Conservation (phyloP, 2,113 vertebrate species). For the Anhinga anhinga region DNA sequence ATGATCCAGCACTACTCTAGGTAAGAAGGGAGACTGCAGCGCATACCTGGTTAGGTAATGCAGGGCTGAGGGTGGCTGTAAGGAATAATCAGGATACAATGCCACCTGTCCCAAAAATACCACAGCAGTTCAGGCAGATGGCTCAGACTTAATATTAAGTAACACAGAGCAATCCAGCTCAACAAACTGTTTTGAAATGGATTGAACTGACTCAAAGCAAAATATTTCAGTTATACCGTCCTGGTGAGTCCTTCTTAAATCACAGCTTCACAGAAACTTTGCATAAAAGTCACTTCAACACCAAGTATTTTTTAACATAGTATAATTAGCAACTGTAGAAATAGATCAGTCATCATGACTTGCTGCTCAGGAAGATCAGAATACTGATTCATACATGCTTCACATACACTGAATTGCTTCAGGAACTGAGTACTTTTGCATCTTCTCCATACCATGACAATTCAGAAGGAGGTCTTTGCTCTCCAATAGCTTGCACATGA, state of each 20-base stretch:
- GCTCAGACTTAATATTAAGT: not conserved
- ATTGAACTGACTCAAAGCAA: constrained; percentile 7
- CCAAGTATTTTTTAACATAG: constrained; percentile 35
- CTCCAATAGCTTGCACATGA: constrained; percentile 42
- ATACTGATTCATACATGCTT: constrained; percentile 57
- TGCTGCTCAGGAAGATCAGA: constrained; percentile 35
- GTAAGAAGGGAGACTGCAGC: not conserved
- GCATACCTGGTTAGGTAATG: not conserved
- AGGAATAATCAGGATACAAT: not conserved
- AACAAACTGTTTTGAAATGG: constrained; percentile 26
- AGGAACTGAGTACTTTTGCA: not conserved
- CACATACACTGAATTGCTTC: constrained; percentile 19
- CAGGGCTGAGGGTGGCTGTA: not conserved
- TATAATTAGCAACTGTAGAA: constrained; percentile 60
- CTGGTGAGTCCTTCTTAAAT: not conserved
- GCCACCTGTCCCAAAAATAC: not conserved
- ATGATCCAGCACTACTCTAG: not conserved
- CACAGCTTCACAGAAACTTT: not conserved
- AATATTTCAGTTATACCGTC: constrained; percentile 25
- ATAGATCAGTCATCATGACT: constrained; percentile 60
- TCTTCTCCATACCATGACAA: not conserved
- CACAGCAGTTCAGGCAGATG: not conserved
- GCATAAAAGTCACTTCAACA: constrained; percentile 39
- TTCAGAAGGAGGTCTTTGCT: constrained; percentile 3
- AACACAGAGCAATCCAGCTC: not conserved